Percentiles rank a stretch among this genome's conserved stretches.
These are phyloP conservation scores for Danionella cerebrum DNA, from an alignment of 2,113 vertebrate species.

Conservation along the genomic window DNA sequence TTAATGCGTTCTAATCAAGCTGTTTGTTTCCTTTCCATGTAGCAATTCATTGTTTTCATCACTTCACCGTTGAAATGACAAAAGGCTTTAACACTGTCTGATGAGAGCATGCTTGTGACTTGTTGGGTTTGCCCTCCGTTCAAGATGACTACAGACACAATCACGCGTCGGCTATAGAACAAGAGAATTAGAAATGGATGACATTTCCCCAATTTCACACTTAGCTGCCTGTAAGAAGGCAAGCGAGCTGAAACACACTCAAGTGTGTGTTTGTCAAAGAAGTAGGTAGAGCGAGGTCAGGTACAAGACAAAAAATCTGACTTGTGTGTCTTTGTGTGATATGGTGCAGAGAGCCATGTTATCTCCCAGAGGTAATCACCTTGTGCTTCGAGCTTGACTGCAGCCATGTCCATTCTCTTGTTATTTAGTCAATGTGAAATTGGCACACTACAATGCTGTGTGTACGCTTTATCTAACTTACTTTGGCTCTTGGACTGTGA, in stretches of 20 bases:
- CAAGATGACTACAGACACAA: not conserved
- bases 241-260: constrained; percentile 14
- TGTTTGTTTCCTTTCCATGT: not conserved
- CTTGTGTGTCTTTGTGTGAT: not conserved
- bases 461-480: constrained; percentile 8
- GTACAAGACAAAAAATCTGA: not conserved
- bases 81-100: constrained; percentile 8
- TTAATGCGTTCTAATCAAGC: not conserved
- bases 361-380: constrained; percentile 31
- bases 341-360: constrained; percentile 19
- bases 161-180: constrained; percentile 16
- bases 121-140: not conserved
- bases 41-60: not conserved
- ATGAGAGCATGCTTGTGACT: constrained; percentile 19
- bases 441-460: constrained; percentile 22
- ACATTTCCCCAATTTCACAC: constrained; percentile 43
- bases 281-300: not conserved
- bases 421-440: constrained; percentile 32
- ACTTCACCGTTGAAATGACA: not conserved
- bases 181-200: constrained; percentile 29
- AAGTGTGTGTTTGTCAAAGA: constrained; percentile 15
- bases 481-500: not conserved
- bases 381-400: constrained; percentile 10
- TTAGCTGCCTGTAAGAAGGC: constrained; percentile 29
- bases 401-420: not conserved